Base-by-base conservation (phyloP, 2,888 invertebrate genomes). In the Adela reaumurella region DNA sequence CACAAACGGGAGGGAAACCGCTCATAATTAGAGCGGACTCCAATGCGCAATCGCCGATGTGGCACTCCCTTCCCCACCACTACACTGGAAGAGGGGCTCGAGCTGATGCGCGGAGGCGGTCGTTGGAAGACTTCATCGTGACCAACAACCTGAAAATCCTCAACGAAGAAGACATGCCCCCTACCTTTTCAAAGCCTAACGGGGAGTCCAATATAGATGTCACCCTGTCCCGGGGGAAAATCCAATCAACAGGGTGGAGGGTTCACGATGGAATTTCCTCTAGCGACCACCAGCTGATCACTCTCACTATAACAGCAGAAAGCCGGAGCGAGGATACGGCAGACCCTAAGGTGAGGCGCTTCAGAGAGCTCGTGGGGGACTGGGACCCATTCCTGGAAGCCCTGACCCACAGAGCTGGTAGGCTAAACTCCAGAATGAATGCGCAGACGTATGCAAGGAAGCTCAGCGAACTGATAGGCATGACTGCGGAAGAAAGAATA, bases 41-140 rank as follows among this genome's bases (percentile, higher is more conserved):
- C 20, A 50, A 50, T 45, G 35, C 50, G 4, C 50, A 50, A 24
- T 50, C 50, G 11, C 46, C 46, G n/a, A 3, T 50, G 16, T 47
- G 50, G 47, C 17, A 41, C 46, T 46, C 43, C 8, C 3, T 2
- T 1, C n/a, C 14, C 18, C 29, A 28, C 3, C 47, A 47, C n/a
- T 50, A 41, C 18, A 6, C 19, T 2, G 50, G 50, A 2, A 29
- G 50, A 2, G 50, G 50, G 3, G 14, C 18, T 3, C 46, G 20
- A 18, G 19, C 35, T 2, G 44, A 43, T 2, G 17, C 28, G 17
- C 17, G 49, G 11, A 41, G 49, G 3, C 16, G 3, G 2, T 17
- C n/a, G 14, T 16, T 49, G 46, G 49, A 49, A 20, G 46, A 42
- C 5, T 46, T 49, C 28, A 46, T 49, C 18, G 19, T n/a, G 17